Conservation (phyloP, 2,888 invertebrate genomes). For the Amphipoea lucens region DNA sequence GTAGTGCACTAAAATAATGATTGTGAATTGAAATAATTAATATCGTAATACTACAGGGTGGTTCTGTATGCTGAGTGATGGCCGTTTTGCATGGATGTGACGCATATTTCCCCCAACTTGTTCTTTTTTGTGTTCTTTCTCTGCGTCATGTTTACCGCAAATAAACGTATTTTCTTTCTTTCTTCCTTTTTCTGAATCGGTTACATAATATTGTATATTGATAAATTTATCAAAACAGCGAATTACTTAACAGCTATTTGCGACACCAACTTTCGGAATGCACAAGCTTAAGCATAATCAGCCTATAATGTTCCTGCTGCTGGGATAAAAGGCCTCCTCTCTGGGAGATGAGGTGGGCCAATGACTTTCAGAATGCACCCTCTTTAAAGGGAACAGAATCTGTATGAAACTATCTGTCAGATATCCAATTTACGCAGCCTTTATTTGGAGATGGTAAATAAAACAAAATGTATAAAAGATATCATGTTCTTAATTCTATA, state of each 20-base stretch:
- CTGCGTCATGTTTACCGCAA: too few relatives aligned
- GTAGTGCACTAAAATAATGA: not conserved
- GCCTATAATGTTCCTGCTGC: not conserved
- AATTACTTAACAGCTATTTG: not conserved
- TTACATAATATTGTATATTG: not conserved
- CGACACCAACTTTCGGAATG: not conserved
- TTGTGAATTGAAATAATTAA: not conserved
- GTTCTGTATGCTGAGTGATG: too few relatives aligned
- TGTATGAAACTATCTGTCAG: not conserved
- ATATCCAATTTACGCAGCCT: not conserved
- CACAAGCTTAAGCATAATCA: not conserved
- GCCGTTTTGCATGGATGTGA: too few relatives aligned
- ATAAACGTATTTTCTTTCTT: too few relatives aligned
- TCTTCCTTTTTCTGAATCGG: too few relatives aligned
- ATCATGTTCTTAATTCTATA: conserved; percentile 33
- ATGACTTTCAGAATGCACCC: not conserved
- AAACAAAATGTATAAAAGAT: not conserved
- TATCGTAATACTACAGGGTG: not conserved
- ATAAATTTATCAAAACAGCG: not conserved
- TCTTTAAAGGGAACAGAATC: too few relatives aligned
- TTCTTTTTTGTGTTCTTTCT: too few relatives aligned
- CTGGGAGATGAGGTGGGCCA: not conserved
- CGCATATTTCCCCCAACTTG: too few relatives aligned
- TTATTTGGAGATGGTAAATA: not conserved
- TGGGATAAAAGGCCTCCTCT: not conserved